These are phyloP conservation scores for Rhorus exstirpatorius DNA, from an alignment of 2,888 invertebrate species.

Conservation along the genomic window DNA sequence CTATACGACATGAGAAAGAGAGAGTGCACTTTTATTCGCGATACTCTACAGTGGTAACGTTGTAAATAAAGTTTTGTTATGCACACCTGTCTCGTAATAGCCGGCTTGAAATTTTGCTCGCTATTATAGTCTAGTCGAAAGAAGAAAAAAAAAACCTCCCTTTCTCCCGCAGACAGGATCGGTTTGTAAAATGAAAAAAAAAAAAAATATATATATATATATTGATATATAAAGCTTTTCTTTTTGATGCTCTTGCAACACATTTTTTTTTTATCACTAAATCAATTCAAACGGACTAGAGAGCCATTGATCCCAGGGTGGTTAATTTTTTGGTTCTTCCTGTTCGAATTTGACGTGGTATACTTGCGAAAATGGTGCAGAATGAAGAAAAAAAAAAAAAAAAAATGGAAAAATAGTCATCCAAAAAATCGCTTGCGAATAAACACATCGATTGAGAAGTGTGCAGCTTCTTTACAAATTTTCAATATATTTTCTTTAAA, in stretches of 20 bases:
- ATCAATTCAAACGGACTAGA: slow-evolving; percentile 43
- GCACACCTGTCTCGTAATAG: slow-evolving; percentile 62
- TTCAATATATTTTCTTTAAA: too few relatives aligned
- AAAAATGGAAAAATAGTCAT: too few relatives aligned
- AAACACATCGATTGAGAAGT: too few relatives aligned
- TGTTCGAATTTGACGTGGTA: too few relatives aligned
- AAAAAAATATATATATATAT: slow-evolving; percentile 21
- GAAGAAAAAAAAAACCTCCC: too few relatives aligned
- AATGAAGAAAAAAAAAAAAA: too few relatives aligned
- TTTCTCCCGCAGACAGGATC: slow-evolving; percentile 62
- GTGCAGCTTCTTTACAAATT: too few relatives aligned
- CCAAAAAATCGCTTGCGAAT: too few relatives aligned
- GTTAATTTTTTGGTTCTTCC: too few relatives aligned
- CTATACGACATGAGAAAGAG: slow-evolving; percentile 58
- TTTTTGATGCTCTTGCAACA: slow-evolving; percentile 23
- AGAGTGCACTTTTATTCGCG: slow-evolving; percentile 67
- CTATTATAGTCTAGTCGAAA: slow-evolving; percentile 84
- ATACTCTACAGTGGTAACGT: slow-evolving; percentile 58
- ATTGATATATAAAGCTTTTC: too few relatives aligned
- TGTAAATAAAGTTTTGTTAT: slow-evolving; percentile 72
- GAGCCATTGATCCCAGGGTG: slow-evolving; percentile 59
- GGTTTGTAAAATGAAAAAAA: slow-evolving; percentile 56
- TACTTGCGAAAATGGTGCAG: too few relatives aligned
- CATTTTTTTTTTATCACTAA: slow-evolving; percentile 46
- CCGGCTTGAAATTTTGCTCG: slow-evolving; percentile 77